Evolutionary conservation across 1,140 invertebrate species (phyloP), one percentile per base, ranked within the genome.

Genomic region (Mylabris phalerata): DNA sequence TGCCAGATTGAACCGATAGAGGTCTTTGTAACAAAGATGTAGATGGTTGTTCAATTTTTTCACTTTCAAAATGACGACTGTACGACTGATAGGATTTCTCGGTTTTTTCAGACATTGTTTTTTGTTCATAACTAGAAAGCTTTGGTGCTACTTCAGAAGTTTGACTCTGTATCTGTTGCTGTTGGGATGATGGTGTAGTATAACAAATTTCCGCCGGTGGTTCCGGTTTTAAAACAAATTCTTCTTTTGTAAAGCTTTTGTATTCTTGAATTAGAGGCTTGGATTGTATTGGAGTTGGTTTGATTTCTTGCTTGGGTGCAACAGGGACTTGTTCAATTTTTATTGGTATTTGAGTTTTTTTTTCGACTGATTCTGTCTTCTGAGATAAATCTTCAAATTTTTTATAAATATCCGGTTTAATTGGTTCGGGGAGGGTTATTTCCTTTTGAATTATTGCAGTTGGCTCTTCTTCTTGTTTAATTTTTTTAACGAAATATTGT

Each of bases 201-300:
- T n/a, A 42, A 10, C 9, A 10, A 42, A 87, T 85, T 74, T 87
- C 82, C n/a, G 86, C 84, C 7, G 85, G 85, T 25, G 86, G 82
- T 69, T 86, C 87, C 0, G 86, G 86, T 52, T 81, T 77, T 0
- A 88, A 62, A 68, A 80, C 79, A 42, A 86, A 78, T 59, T 80
- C 78, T 46, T 63, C 27, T 66, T 67, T 24, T 67, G 65, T 42
- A n/a, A 58, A 54, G 9, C 38, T 59, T 49, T 60, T 68, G 41
- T 68, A 67, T 56, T 67, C 63, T 13, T 69, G 64, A 13, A 65
- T 40, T 13, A 67, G 57, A 3, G 70, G 62, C 54, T 74, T 67
- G 3, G 47, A 47, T 50, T 66, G 57, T 46, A 32, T 5, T 5
- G 32, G 32, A 9, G 61, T 48, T 13, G 55, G 41, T n/a, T 40